Percentiles rank a stretch among this genome's conserved stretches.
Conservation (phyloP, 2,888 invertebrate species). For the Rhabditophanes sp. region DNA sequence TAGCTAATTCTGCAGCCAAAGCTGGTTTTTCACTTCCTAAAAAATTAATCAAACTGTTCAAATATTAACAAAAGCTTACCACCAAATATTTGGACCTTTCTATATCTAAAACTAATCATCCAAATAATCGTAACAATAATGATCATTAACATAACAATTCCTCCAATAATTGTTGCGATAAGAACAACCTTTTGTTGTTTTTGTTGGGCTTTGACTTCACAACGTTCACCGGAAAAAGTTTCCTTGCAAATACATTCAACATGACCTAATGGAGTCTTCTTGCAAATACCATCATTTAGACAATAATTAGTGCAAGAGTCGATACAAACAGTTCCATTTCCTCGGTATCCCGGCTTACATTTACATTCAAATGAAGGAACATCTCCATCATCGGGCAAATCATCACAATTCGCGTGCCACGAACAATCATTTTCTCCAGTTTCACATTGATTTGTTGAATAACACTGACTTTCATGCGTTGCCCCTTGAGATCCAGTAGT, state of each 20-base stretch:
- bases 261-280: constrained; percentile 39
- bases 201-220: constrained; percentile 13
- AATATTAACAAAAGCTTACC: too few relatives aligned
- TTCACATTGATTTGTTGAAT: constrained; percentile 42
- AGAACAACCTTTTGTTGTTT: constrained; percentile 3
- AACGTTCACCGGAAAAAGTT: constrained; percentile 39
- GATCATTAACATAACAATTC: constrained; percentile 29
- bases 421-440: constrained; percentile 43
- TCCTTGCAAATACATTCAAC: constrained; percentile 43
- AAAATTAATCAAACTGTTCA: too few relatives aligned
- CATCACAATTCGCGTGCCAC: constrained; percentile 43
- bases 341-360: constrained; percentile 80
- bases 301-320: constrained; percentile 43
- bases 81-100: too few relatives aligned
- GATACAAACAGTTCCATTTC: constrained; percentile 46
- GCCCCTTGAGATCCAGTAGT: constrained; percentile 55
- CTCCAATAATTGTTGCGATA: constrained; percentile 7
- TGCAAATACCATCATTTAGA: constrained; percentile 42
- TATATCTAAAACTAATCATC: constrained; percentile 42
- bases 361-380: constrained; percentile 57
- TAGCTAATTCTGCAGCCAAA: too few relatives aligned
- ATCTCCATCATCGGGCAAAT: constrained; percentile 42
- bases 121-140: constrained; percentile 34
- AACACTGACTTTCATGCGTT: constrained; percentile 40
- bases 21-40: too few relatives aligned